Evolutionary conservation across 2,797 vertebrate species (phyloP), one percentile per base, ranked within the genome.

Genomic region (Denticeps clupeoides): DNA sequence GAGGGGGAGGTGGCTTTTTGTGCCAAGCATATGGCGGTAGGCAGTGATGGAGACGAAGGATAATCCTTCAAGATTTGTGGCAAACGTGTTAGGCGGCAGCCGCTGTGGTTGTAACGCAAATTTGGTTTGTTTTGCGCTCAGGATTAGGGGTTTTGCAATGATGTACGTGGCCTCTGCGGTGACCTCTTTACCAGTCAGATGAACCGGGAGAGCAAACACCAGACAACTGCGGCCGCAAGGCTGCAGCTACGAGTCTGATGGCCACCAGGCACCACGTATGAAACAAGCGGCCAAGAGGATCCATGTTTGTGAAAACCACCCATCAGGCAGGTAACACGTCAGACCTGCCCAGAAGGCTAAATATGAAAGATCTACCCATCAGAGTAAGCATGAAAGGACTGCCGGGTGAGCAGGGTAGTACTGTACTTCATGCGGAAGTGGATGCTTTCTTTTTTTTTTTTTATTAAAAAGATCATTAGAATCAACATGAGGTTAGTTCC

Each of bases 21-120:
- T 71, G 65, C 54, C 60, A 69, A 81, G 68, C 80, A 79, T 81
- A 81, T 82, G 80, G 73, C 61, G 57, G 64, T 57, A 67, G 64
- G 66, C 63, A 69, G 58, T 56, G 58, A 72, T 58, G 59, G 68
- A 72, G 60, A 73, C 65, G 60, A 69, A 56, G 58, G 63, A 77
- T 81, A 77, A 81, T 80, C 75, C 74, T 62, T 69, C 59, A 60
- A 64, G 51, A 55, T 55, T 49, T 50, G n/a, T 48, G 45, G 35
- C 49, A 47, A 41, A 21, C 33, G 35, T 59, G 50, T 26, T 35
- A 41, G 37, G 15, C 32, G 24, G 47, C 47, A 42, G 26, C 47
- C 41, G 46, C 47, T 37, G 3, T 41, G 41, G 55, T 51, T 45
- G 47, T 40, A 51, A 65, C 56, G 49, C 51, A 29, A 40, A 62